Base-by-base conservation (phyloP, 2,113 vertebrate species). In the Bettongia penicillata region DNA sequence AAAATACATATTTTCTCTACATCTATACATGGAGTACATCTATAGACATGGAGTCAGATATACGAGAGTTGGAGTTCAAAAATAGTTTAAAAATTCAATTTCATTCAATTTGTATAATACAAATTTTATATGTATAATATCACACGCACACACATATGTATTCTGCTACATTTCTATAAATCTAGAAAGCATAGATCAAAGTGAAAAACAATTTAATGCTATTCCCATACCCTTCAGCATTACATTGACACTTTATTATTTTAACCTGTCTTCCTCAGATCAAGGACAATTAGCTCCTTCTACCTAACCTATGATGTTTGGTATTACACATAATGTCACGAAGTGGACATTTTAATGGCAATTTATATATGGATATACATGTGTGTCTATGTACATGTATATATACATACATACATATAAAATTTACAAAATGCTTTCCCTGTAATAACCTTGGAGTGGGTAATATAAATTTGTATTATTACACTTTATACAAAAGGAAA, bases 161-260 rank as follows among this genome's bases (percentile, higher is more conserved):
- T 89, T 57, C 0, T 24, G 28, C 51, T 57, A 90, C 4, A 23
- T 8, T 57, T 77, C 51, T 90, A 50, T 47, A 89, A 96, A 52
- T 94, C 53, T 94, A 90, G 89, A 97, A 53, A 93, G n/a, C 53
- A 94, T 57, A 89, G 43, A 94, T 49, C 93, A 92, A 91, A 50
- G 48, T 90, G n/a, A 91, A 96, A 84, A 84, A 23, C n/a, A 43
- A 84, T 43, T 43, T 43, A 23, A 89, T 90, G 37, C 48, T 96
- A 14, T 91, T 89, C 50, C 16, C 31, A 94, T 68, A 48, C 50
- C 51, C 26, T 91, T 93, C 53, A 92, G 61, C 48, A 91, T 26
- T 28, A 28, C 43, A 10, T 28, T 68, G 51, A 37, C 28, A 52
- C 49, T n/a, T 37, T 93, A 43, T 51, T 43, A 28, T 52, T 51